Conservation (phyloP, 37 sponge, comb jelly and placozoan species). For the Aplysina aerophoba region DNA sequence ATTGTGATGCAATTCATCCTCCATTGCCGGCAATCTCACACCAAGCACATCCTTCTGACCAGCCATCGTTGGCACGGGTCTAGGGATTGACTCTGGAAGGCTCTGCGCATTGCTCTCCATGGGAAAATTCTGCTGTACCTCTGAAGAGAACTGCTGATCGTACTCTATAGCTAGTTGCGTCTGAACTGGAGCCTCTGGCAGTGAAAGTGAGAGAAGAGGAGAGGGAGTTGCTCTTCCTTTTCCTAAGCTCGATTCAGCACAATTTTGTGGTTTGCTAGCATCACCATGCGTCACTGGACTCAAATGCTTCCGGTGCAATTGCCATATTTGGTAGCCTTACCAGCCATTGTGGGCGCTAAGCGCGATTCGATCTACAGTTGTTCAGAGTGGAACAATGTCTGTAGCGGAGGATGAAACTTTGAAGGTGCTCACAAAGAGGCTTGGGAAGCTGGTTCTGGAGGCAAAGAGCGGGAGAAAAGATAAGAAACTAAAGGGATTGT, state of each 20-base stretch:
- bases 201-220: neutral
- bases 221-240: slow-evolving; percentile 23
- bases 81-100: neutral
- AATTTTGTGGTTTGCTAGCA: slow-evolving; percentile 18
- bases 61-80: neutral
- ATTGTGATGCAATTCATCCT: slow-evolving; percentile 3
- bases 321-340: slow-evolving; percentile 8
- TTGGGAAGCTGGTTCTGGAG: slow-evolving; percentile 1
- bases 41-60: neutral
- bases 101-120: neutral
- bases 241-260: slow-evolving; percentile 13
- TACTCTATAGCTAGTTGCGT: neutral
- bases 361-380: no score
- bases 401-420: neutral
- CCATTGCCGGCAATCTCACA: neutral
- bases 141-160: neutral
- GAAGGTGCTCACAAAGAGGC: neutral
- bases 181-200: neutral
- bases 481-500: slow-evolving; percentile 16
- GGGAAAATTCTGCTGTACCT: neutral
- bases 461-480: neutral
- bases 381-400: neutral
- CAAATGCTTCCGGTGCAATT: neutral
- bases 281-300: neutral
- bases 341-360: no score